Evolutionary conservation across 2,888 invertebrate species (phyloP).

Genomic region (Orthonevra nobilis): DNA sequence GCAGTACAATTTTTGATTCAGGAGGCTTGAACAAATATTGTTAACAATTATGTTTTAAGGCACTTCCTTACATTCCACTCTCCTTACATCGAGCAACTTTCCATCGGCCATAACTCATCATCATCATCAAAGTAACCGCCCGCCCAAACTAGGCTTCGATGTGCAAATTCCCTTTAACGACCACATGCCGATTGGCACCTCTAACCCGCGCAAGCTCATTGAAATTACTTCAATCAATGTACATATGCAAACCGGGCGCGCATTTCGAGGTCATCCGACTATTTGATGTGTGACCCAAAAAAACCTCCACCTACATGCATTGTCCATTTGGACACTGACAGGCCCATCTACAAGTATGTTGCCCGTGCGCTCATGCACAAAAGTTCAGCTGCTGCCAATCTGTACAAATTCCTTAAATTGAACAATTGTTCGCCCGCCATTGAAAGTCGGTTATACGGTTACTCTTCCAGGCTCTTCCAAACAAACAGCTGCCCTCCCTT

Average conservation of each 20-base stretch:
- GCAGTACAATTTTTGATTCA: too few species aligned
- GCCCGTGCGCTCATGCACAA: slow-evolving; percentile 44
- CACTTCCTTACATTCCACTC: too few species aligned
- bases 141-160: background rate
- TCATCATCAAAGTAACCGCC: background rate
- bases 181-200: slow-evolving; percentile 22
- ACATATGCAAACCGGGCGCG: slow-evolving; percentile 5
- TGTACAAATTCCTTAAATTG: slow-evolving; percentile 58
- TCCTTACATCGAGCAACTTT: background rate
- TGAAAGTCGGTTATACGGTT: slow-evolving; percentile 59
- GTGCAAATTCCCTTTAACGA: slow-evolving; percentile 33
- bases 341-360: slow-evolving; percentile 51
- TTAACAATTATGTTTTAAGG: too few species aligned
- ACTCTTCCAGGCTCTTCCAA: slow-evolving; percentile 50
- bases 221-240: slow-evolving; percentile 31
- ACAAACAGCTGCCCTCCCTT: background rate
- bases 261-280: slow-evolving; percentile 56
- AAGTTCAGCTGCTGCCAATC: slow-evolving; percentile 62
- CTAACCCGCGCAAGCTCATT: slow-evolving; percentile 47
- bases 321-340: slow-evolving; percentile 62
- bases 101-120: background rate
- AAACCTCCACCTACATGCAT: slow-evolving; percentile 58
- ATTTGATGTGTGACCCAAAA: slow-evolving; percentile 63
- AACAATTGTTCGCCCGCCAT: slow-evolving; percentile 58
- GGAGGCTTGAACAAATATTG: too few species aligned